phyloP scores from a whole-genome alignment of 2,113 vertebrate species.

The Cepphus grylle region DNA sequence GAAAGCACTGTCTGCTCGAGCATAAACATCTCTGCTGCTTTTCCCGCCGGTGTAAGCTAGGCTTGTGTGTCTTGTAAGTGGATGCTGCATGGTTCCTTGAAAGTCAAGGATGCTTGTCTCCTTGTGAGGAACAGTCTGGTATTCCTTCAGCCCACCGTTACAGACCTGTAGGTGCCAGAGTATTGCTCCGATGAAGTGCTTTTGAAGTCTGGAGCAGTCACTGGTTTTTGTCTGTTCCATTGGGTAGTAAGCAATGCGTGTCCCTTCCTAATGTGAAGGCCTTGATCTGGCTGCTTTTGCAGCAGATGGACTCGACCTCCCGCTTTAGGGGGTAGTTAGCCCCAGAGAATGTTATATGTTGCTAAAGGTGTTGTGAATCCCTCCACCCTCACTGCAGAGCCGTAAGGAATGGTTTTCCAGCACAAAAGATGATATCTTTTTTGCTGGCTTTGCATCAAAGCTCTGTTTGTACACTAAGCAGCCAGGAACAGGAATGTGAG shows the following conservation, averaged over 20 bases:
- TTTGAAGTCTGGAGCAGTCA: not conserved
- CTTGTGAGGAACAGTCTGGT: rapidly evolving
- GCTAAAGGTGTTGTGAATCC: not conserved
- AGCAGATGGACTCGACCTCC: not conserved
- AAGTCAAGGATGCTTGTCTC: rapidly evolving
- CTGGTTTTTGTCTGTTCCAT: rapidly evolving
- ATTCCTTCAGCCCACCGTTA: not conserved
- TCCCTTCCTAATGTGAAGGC: not conserved
- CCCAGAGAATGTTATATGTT: rapidly evolving
- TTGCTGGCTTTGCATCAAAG: not conserved
- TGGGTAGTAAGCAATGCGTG: rapidly evolving
- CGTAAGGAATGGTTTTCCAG: not conserved
- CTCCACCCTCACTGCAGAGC: not conserved
- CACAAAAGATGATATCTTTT: rapidly evolving
- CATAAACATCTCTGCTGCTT: rapidly evolving
- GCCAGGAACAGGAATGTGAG: not conserved
- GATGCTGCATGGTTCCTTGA: not conserved
- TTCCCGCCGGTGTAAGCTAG: not conserved
- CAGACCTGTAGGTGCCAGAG: not conserved
- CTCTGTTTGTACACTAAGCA: not conserved
- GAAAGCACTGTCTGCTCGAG: not conserved
- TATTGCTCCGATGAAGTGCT: rapidly evolving
- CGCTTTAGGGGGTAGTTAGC: not conserved
- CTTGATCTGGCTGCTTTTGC: not conserved
- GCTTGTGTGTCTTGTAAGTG: not conserved